A percentile compares a stretch with the other conserved stretches of the same genome.
phyloP scores from a whole-genome alignment of 2,888 invertebrate species.

The Drosophila neonasuta region DNA sequence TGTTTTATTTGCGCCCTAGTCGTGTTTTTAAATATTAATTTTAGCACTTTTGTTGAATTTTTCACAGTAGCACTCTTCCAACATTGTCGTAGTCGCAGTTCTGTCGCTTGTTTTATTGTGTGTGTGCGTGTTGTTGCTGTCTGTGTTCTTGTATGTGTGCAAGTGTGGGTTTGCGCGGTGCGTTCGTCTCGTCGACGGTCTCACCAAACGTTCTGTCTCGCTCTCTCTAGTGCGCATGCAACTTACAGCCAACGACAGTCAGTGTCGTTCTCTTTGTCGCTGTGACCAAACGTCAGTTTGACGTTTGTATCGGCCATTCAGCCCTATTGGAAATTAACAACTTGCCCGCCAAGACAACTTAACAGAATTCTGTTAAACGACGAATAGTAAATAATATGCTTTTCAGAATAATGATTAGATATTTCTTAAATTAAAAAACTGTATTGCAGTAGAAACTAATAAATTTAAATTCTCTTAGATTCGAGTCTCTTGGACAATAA shows the following conservation, averaged over 20 bases:
- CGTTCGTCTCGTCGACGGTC: slow-evolving; percentile 66
- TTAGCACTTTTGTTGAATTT: slow-evolving; percentile 62
- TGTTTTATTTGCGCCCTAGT: slow-evolving; percentile 40
- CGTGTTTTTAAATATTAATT: slow-evolving; percentile 42
- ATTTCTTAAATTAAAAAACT: no score
- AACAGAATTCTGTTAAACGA: slow-evolving; percentile 8
- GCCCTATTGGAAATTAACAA: slow-evolving; percentile 57
- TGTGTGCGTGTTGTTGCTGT: slow-evolving; percentile 24
- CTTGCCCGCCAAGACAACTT: slow-evolving; percentile 1
- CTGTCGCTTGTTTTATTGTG: slow-evolving; percentile 36
- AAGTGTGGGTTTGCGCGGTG: slow-evolving; percentile 57
- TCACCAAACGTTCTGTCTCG: slow-evolving; percentile 63
- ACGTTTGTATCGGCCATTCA: slow-evolving; percentile 53
- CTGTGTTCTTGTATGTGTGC: slow-evolving; percentile 24
- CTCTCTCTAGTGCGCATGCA: slow-evolving; percentile 45
- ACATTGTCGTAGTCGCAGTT: slow-evolving; percentile 69
- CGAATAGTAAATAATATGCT: no score
- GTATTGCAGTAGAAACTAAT: no score
- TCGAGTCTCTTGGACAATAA: no score
- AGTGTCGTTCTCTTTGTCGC: slow-evolving; percentile 70
- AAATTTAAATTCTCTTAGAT: no score
- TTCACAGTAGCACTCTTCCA: slow-evolving; percentile 60
- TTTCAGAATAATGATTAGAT: no score
- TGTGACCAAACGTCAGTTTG: slow-evolving; percentile 67
- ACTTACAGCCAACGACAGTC: slow-evolving; percentile 49